A percentile compares a stretch with the other conserved stretches of the same genome.
Evolutionary conservation across 2,888 invertebrate species (phyloP).

Genomic region (Scrobipalpa atriplicella): DNA sequence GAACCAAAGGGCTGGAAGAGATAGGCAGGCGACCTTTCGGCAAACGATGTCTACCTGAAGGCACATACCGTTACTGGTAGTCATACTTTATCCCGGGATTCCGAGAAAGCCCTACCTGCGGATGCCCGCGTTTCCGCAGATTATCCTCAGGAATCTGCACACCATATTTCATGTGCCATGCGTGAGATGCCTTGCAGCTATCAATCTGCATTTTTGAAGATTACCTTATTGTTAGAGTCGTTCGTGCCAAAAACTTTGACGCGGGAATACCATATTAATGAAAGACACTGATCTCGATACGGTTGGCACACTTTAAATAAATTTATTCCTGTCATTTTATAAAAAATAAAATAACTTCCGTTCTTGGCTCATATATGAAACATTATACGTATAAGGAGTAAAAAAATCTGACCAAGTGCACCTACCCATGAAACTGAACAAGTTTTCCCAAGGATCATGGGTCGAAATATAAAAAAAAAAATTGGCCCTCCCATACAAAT

Average conservation of each 20-base stretch:
- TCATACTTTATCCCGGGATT: slow-evolving; percentile 14
- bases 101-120: slow-evolving; percentile 24
- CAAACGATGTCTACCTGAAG: background rate
- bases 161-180: background rate
- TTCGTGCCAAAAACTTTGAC: background rate
- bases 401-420: no score
- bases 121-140: slow-evolving; percentile 17
- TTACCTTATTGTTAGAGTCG: background rate
- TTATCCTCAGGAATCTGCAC: slow-evolving; percentile 21
- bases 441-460: no score
- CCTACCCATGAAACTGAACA: no score
- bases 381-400: no score
- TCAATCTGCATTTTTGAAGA: slow-evolving; percentile 2
- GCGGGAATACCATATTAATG: no score
- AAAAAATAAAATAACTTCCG: no score
- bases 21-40: background rate
- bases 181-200: background rate
- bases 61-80: slow-evolving; percentile 8
- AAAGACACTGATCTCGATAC: no score
- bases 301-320: no score
- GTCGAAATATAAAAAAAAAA: no score
- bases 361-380: no score
- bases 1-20: background rate
- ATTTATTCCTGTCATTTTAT: no score
- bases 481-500: no score